Evolutionary conservation across 1,140 invertebrate species (phyloP).

Genomic region (Platyura marginata): DNA sequence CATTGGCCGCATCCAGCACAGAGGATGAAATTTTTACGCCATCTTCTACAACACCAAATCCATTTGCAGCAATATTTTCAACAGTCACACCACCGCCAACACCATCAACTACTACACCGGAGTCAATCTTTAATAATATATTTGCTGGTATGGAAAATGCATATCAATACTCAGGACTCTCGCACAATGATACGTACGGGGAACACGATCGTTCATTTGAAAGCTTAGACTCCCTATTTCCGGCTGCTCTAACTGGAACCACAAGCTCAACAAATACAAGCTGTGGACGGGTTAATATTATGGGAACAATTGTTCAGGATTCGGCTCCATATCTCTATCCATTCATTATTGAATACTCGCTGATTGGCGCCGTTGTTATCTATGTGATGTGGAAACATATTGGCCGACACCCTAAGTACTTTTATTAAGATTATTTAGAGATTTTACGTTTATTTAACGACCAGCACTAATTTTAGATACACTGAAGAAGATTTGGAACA

Average conservation of each 20-base stretch:
- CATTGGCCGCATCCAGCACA: constrained; percentile 22
- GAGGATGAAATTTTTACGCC: constrained; percentile 18
- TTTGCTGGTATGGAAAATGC: constrained; percentile 23
- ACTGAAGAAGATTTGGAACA: constrained; percentile 71
- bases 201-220: constrained; percentile 23
- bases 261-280: constrained; percentile 32
- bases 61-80: constrained; percentile 5
- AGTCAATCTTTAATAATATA: constrained; percentile 20
- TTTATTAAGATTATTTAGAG: background rate
- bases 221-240: constrained; percentile 36
- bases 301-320: constrained; percentile 82
- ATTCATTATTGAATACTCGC: constrained; percentile 91
- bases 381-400: constrained; percentile 97
- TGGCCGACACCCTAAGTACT: constrained; percentile 56
- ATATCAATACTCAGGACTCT: constrained; percentile 19
- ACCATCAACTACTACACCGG: constrained; percentile 28
- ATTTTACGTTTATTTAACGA: background rate
- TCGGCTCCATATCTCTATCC: constrained; percentile 86
- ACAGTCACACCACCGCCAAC: constrained; percentile 22
- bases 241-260: constrained; percentile 36
- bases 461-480: constrained; percentile 29
- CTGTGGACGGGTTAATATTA: constrained; percentile 71
- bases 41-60: background rate
- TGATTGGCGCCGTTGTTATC: constrained; percentile 91
- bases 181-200: constrained; percentile 31